Conservation (phyloP, 2,888 invertebrate genomes). For the Tenthredo livida region DNA sequence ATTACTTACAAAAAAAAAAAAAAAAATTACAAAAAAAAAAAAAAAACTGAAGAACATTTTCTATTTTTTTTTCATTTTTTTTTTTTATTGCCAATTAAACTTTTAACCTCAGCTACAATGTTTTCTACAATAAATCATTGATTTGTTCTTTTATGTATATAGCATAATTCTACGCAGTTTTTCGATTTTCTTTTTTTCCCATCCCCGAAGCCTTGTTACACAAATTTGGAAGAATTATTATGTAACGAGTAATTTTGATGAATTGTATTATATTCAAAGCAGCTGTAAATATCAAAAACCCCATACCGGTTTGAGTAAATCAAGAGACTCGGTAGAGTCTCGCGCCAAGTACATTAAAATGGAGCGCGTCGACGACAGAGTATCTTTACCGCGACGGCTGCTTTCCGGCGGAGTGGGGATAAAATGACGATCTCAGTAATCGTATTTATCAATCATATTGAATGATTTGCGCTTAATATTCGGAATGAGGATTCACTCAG, state of each 20-base stretch:
- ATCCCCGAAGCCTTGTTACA: neutral
- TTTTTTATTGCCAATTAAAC: neutral
- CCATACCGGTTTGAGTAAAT: neutral
- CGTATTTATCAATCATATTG: too few species aligned
- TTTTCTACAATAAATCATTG: conserved; percentile 17
- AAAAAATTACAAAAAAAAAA: neutral
- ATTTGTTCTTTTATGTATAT: conserved; percentile 13
- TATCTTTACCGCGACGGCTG: too few species aligned
- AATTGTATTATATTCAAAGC: too few species aligned
- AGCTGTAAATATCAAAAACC: neutral
- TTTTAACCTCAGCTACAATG: neutral
- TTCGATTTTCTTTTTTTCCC: neutral
- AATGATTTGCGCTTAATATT: too few species aligned
- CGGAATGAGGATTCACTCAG: too few species aligned
- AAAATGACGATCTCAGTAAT: too few species aligned
- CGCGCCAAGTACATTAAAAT: too few species aligned
- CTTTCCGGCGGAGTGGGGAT: too few species aligned
- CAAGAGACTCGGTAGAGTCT: too few species aligned
- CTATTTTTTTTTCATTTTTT: neutral
- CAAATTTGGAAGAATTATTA: neutral
- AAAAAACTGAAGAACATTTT: conserved; percentile 6
- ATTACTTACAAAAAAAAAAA: conserved; percentile 43
- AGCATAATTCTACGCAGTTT: neutral
- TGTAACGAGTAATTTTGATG: neutral
- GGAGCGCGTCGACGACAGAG: too few species aligned